phyloP scores from a whole-genome alignment of 2,888 invertebrate species.

The Melolontha melolontha region DNA sequence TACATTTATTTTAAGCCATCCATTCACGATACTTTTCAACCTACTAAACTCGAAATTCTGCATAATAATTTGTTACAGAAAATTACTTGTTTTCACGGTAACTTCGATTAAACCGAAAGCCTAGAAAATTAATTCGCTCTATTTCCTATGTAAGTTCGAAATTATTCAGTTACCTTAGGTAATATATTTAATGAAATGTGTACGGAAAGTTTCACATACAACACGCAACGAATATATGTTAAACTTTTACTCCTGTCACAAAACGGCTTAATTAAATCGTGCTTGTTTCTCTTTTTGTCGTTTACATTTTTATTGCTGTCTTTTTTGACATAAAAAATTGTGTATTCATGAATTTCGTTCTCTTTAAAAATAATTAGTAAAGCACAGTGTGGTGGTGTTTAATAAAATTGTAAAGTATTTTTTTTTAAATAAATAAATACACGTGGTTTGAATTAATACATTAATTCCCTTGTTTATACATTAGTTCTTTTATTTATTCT shows the following conservation, averaged over 20 bases:
- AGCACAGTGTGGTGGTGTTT: no score
- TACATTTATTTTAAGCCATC: no score
- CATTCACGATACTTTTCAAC: neutral
- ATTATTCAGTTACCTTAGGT: neutral
- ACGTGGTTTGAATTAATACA: no score
- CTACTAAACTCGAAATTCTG: neutral
- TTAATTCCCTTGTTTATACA: no score
- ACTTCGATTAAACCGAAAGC: neutral
- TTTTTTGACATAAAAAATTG: no score
- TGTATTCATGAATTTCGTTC: no score
- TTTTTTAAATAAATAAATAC: no score
- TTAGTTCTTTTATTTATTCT: no score
- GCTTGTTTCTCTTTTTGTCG: neutral
- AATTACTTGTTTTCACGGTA: neutral
- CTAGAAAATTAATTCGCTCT: slow-evolving; percentile 1
- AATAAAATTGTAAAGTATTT: no score
- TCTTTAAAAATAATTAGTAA: no score
- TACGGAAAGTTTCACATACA: neutral
- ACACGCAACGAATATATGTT: slow-evolving; percentile 1
- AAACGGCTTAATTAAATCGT: slow-evolving; percentile 1
- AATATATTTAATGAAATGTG: neutral
- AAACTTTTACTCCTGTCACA: neutral
- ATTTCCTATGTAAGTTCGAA: slow-evolving; percentile 20
- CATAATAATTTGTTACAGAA: neutral
- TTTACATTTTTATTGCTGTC: no score